Base-by-base conservation (phyloP, 1,140 invertebrate species). In the Andricus grossulariae region DNA sequence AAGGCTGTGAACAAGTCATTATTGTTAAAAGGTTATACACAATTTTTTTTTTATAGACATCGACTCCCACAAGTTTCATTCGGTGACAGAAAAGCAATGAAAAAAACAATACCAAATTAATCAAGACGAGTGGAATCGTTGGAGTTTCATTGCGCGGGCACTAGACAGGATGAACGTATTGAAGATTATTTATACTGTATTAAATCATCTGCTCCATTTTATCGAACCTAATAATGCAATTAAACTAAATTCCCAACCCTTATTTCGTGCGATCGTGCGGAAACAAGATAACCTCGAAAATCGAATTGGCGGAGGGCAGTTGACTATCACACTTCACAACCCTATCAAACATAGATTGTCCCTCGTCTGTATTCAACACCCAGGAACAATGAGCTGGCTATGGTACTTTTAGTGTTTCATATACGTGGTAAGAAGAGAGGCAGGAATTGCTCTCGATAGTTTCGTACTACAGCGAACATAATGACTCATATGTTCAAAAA, bases 261-360 rank as follows among this genome's bases (percentile, higher is more conserved):
- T 32, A 66, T 15, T 45, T 66, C 25, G 13, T 39, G 60, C 60
- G 60, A 66, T 66, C 60, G 25, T 66, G 60, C 32, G 39, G 60
- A 66, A 66, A 66, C 60, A 66, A 66, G 60, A 66, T 66, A 66
- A 66, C 25, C 60, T 66, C 32, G 60, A 66, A 66, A 66, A 66
- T 66, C 60, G 25, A 66, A 66, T 66, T 66, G 25, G 32, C 60
- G 25, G 60, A 66, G 60, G 60, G 60, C 60, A 66, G 39, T 66
- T 66, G 60, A 32, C 60, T 66, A 66, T 66, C 60, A 32, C 60
- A 16, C 39, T 66, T 66, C 32, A 32, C 60, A 66, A 66, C 60
- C 60, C 39, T 45, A 8, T n/a, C n/a, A n/a, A n/a, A n/a, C n/a
- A n/a, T 32, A 32, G 39, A 45, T 45, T 45, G 2, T 45, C 39